Percentiles rank a stretch among this genome's conserved stretches.
phyloP scores from a whole-genome alignment of 64 coral and sea anemone species.

The Stylophora pistillata region DNA sequence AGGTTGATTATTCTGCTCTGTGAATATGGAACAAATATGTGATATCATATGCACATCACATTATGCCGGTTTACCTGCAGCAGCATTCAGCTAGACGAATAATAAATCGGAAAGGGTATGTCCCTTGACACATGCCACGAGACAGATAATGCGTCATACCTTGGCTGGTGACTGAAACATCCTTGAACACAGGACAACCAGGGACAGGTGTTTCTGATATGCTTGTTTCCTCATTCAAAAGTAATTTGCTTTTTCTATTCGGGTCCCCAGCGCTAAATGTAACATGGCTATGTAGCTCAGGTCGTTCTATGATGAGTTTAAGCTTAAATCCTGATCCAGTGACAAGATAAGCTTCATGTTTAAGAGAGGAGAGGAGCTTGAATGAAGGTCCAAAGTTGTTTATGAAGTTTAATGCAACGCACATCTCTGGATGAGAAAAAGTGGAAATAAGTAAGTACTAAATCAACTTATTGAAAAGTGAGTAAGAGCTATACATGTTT shows the following conservation, averaged over 20 bases:
- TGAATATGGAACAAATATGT: no score
- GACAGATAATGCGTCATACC: background rate
- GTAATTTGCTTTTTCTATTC: background rate
- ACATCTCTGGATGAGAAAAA: background rate
- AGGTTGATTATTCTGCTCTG: no score
- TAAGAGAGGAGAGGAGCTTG: constrained; percentile 71
- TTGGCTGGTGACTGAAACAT: constrained; percentile 16
- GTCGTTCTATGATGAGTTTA: constrained; percentile 22
- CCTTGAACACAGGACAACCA: background rate
- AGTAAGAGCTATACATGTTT: no score
- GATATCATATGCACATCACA: no score
- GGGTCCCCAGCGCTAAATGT: constrained; percentile 46
- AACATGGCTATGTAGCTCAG: constrained; percentile 19
- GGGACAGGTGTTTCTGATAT: background rate
- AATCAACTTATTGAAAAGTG: no score
- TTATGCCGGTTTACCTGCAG: no score
- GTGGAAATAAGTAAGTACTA: no score
- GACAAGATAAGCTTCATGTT: constrained; percentile 68
- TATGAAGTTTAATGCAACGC: constrained; percentile 44
- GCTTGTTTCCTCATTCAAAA: constrained; percentile 4
- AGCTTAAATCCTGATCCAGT: constrained; percentile 46
- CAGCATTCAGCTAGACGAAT: no score
- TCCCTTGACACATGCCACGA: no score
- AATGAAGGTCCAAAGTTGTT: constrained; percentile 51
- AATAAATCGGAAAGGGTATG: no score